These are phyloP conservation scores for Idaea biselata DNA, from an alignment of 2,888 invertebrate species.

Conservation along the genomic window DNA sequence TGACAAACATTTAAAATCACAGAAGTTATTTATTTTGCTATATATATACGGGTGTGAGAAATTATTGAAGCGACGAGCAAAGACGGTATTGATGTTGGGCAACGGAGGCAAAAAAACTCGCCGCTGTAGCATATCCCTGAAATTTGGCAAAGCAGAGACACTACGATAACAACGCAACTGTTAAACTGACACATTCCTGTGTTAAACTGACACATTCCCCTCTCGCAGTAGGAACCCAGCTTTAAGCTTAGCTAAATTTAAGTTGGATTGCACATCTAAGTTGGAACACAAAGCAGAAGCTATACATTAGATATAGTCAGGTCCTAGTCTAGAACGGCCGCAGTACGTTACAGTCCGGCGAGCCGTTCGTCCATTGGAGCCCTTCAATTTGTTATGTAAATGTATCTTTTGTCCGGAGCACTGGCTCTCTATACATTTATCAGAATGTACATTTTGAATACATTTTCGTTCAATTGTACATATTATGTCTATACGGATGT, in stretches of 20 bases:
- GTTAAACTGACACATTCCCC: too few relatives aligned
- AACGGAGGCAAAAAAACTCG: too few relatives aligned
- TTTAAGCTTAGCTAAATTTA: slow-evolving; percentile 4
- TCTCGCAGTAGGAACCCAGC: too few relatives aligned
- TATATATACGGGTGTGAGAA: too few relatives aligned
- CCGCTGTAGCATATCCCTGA: too few relatives aligned
- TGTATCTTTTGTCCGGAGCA: slow-evolving; percentile 70
- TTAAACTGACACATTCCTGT: too few relatives aligned
- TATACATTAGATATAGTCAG: slow-evolving; percentile 4
- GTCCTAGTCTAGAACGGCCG: slow-evolving; percentile 18
- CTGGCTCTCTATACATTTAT: slow-evolving; percentile 59
- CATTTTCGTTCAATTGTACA: slow-evolving; percentile 50
- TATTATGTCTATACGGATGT: neutral
- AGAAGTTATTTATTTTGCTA: too few relatives aligned
- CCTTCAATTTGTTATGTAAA: slow-evolving; percentile 80
- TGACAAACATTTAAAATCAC: too few relatives aligned
- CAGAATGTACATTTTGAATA: slow-evolving; percentile 46
- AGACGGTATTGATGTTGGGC: too few relatives aligned
- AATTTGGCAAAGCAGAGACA: too few relatives aligned
- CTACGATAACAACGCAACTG: too few relatives aligned
- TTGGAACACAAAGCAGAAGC: slow-evolving; percentile 2
- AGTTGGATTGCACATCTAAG: slow-evolving; percentile 5
- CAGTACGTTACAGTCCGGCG: slow-evolving; percentile 31
- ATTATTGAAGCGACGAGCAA: too few relatives aligned
- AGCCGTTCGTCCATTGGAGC: slow-evolving; percentile 40